A percentile compares a stretch with the other conserved stretches of the same genome.
Evolutionary conservation across 1,140 invertebrate genomes (phyloP).

Genomic region (Macrobrachium rosenbergii): DNA sequence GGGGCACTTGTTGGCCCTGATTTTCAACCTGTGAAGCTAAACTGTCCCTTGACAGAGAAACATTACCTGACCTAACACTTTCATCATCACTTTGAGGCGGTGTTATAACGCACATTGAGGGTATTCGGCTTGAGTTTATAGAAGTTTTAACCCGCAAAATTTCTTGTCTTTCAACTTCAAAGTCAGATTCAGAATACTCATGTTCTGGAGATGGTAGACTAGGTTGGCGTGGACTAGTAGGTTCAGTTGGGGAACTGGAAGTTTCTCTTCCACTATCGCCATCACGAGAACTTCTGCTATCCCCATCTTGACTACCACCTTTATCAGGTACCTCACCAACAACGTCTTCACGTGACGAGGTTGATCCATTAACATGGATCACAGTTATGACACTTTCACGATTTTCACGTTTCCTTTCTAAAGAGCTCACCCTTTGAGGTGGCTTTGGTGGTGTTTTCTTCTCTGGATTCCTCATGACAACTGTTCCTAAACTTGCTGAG

Average conservation of each 20-base stretch:
- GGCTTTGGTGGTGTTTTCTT: constrained; percentile 66
- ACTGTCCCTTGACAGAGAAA: constrained; percentile 53
- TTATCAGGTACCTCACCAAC: constrained; percentile 73
- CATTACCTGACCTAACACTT: constrained; percentile 64
- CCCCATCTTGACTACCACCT: constrained; percentile 76
- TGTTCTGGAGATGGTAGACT: constrained; percentile 73
- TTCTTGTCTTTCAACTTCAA: constrained; percentile 88
- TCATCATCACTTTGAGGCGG: constrained; percentile 88
- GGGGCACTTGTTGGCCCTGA: constrained; percentile 59
- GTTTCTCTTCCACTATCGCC: constrained; percentile 86
- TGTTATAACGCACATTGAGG: constrained; percentile 93
- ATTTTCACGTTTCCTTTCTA: constrained; percentile 66
- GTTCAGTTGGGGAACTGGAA: constrained; percentile 84
- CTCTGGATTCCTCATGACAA: constrained; percentile 70
- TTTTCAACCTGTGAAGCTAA: constrained; percentile 53
- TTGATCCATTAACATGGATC: constrained; percentile 66
- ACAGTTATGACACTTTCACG: constrained; percentile 67
- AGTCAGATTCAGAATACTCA: constrained; percentile 83
- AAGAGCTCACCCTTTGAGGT: constrained; percentile 67
- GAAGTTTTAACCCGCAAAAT: constrained; percentile 87
- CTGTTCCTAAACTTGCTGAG: constrained; percentile 80
- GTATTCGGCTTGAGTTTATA: constrained; percentile 88
- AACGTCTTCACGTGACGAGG: constrained; percentile 72
- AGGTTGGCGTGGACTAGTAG: constrained; percentile 72
- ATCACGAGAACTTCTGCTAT: constrained; percentile 73